These are phyloP conservation scores for Sebastes melanostomus DNA, from an alignment of 2,797 vertebrate species.

Conservation along the genomic window DNA sequence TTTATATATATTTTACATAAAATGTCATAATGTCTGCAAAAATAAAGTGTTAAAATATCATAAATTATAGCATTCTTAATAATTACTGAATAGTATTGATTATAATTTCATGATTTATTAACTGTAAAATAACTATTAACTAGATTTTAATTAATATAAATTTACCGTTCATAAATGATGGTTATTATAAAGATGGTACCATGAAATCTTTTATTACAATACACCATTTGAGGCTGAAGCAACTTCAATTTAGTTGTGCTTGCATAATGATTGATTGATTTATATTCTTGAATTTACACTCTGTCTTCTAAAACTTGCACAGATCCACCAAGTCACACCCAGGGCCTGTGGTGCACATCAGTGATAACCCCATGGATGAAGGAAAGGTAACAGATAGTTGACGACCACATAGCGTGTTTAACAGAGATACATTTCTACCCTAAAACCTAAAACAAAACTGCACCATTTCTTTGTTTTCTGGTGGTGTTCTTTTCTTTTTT, in stretches of 20 bases:
- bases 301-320: conserved; percentile 35
- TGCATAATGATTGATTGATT: background rate
- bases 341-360: conserved; percentile 97
- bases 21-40: too few relatives aligned
- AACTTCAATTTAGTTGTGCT: too few relatives aligned
- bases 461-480: background rate
- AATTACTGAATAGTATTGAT: too few relatives aligned
- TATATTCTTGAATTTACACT: background rate
- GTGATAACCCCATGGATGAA: conserved; percentile 99
- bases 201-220: background rate
- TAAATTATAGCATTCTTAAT: too few relatives aligned
- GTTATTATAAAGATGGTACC: too few relatives aligned
- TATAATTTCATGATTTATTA: too few relatives aligned
- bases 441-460: background rate
- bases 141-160: too few relatives aligned
- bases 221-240: background rate
- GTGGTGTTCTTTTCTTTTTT: background rate
- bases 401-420: background rate
- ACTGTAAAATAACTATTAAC: too few relatives aligned
- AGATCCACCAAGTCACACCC: conserved; percentile 98
- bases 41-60: too few relatives aligned
- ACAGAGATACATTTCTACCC: background rate
- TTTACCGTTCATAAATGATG: too few relatives aligned
- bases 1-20: too few relatives aligned
- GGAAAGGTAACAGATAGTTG: conserved; percentile 88